phyloP scores from a whole-genome alignment of 2,113 vertebrate species.

The Nibea coibor region DNA sequence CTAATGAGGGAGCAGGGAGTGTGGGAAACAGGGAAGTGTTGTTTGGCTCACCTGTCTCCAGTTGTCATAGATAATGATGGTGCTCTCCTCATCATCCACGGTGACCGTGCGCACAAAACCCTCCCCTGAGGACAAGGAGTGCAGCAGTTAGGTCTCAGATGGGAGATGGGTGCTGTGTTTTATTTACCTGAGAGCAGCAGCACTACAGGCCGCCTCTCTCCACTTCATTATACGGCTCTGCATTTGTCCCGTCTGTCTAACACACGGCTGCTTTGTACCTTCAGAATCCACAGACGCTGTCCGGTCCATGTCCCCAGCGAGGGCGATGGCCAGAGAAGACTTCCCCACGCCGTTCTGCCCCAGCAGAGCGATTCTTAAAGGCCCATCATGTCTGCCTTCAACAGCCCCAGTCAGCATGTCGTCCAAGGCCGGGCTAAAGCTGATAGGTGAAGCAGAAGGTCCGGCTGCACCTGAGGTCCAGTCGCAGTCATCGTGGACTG shows the following conservation, averaged over 20 bases:
- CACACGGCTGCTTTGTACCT: constrained; percentile 63
- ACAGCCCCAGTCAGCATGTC: constrained; percentile 65
- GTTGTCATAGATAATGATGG: constrained; percentile 91
- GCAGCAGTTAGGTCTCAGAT: constrained; percentile 55
- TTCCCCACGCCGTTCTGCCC: constrained; percentile 93
- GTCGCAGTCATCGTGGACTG: constrained; percentile 89
- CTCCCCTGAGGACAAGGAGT: constrained; percentile 84
- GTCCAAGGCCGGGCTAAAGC: constrained; percentile 82
- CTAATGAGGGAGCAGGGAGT: constrained; percentile 52
- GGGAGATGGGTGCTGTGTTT: constrained; percentile 26
- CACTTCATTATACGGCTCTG: constrained; percentile 1
- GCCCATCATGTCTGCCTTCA: constrained; percentile 75
- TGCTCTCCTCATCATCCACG: constrained; percentile 90
- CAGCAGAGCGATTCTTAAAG: constrained; percentile 83
- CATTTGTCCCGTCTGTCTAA: not conserved
- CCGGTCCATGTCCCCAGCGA: constrained; percentile 82
- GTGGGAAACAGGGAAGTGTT: constrained; percentile 33
- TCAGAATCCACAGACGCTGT: constrained; percentile 78
- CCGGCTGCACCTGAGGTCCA: constrained; percentile 82
- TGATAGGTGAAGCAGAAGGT: constrained; percentile 75
- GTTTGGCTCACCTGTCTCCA: constrained; percentile 90
- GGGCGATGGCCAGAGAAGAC: constrained; percentile 87
- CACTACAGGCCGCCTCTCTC: not conserved
- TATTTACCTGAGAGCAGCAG: constrained; percentile 31
- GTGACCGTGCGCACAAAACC: constrained; percentile 86